Base-by-base conservation (phyloP, 2,888 invertebrate genomes). In the Amphipoea oculea region DNA sequence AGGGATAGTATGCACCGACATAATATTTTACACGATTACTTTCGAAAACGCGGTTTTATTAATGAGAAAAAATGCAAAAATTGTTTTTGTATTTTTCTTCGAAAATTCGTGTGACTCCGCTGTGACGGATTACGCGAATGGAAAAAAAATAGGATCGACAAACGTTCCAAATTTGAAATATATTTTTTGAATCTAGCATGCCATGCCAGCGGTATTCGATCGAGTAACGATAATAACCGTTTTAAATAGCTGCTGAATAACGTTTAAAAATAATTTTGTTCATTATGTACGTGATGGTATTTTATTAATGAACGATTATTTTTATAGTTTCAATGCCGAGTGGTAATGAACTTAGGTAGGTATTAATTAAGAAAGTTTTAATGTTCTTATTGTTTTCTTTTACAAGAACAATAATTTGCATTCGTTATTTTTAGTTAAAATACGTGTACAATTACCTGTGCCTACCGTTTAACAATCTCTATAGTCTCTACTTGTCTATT, bases 1-100 rank as follows among this genome's bases (percentile, higher is more conserved):
- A 83, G 96, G 96, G 85, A 96, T 96, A 72, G 96, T 96, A 91
- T 96, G 96, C 93, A 96, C 96, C 92, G 96, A 96, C 96, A 97
- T 97, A 94, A 94, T 96, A 94, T 92, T 91, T 85, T 79, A 82
- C 86, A 90, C 84, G 65, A 79, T 81, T 83, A 83, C 80, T 81
- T 80, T 81, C 85, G 62, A 82, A 84, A 87, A 85, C 86, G 75
- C 73, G 72, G 77, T 76, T 82, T 78, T 82, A 79, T 60, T 11
- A 74, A 72, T 79, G 82, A 89, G 87, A 89, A 88, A 68, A 45
- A 68, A 11, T 42, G 79, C 76, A 76, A 69, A 81, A 76, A 11
- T 20, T 12, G 65, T 68, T 85, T 68, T 48, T 29, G 67, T 87
- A 87, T 86, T 89, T 89, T 88, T 84, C 86, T 83, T 79, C 79